A percentile compares a stretch with the other conserved stretches of the same genome.
phyloP scores from a whole-genome alignment of 2,888 invertebrate genomes.

The Amphipyra tragopoginis region DNA sequence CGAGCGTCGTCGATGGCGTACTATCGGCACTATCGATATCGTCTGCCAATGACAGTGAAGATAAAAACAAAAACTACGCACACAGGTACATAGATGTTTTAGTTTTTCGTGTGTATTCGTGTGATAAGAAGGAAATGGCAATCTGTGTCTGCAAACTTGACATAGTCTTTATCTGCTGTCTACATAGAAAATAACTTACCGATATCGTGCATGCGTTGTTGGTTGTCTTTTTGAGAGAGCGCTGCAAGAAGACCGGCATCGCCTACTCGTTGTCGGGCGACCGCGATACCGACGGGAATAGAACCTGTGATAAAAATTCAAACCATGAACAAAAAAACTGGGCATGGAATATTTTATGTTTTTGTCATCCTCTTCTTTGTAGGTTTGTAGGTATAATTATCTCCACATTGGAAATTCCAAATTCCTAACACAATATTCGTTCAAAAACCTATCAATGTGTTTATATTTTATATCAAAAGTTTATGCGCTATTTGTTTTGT shows the following conservation, averaged over 20 bases:
- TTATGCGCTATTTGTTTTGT: too few relatives aligned
- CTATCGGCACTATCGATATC: slow-evolving; percentile 62
- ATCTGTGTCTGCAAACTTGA: slow-evolving; percentile 27
- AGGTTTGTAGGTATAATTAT: too few relatives aligned
- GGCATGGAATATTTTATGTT: not conserved
- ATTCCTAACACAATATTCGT: too few relatives aligned
- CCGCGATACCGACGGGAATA: slow-evolving; percentile 96
- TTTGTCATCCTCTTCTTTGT: not conserved
- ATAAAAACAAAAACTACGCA: slow-evolving; percentile 51
- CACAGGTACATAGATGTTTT: slow-evolving; percentile 33
- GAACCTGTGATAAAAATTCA: slow-evolving; percentile 67
- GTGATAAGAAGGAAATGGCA: slow-evolving; percentile 32
- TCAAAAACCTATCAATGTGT: too few relatives aligned
- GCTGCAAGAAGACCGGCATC: slow-evolving; percentile 90
- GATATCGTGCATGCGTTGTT: slow-evolving; percentile 89
- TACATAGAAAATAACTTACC: slow-evolving; percentile 77
- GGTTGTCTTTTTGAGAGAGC: slow-evolving; percentile 89
- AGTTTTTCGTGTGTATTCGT: slow-evolving; percentile 36
- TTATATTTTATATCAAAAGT: too few relatives aligned
- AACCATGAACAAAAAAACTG: not conserved
- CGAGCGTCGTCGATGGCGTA: slow-evolving; percentile 62
- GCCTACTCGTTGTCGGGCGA: slow-evolving; percentile 94
- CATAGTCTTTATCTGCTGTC: slow-evolving; percentile 25
- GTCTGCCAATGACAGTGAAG: slow-evolving; percentile 64
- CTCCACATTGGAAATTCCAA: too few relatives aligned